These are phyloP conservation scores for Tretioscincus oriximinensis DNA, from an alignment of 2,113 vertebrate species.

Conservation along the genomic window DNA sequence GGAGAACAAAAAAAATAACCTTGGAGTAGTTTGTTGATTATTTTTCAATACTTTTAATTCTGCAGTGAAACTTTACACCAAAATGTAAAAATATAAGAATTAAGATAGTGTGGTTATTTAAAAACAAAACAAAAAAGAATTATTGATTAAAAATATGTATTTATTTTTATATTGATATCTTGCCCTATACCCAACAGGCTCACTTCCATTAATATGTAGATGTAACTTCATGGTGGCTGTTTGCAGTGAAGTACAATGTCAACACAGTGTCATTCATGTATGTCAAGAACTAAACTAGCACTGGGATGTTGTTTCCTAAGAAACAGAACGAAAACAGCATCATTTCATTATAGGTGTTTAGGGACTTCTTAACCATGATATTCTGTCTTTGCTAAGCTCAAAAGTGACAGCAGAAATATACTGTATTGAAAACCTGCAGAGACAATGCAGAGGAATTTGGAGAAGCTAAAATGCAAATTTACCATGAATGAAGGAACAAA, in stretches of 20 bases:
- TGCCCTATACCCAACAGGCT: too few relatives aligned
- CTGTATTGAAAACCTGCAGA: slow-evolving; percentile 63
- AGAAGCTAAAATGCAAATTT: slow-evolving; percentile 57
- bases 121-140: too few relatives aligned
- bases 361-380: slow-evolving; percentile 69
- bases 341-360: slow-evolving; percentile 71
- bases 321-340: slow-evolving; percentile 65
- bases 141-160: too few relatives aligned
- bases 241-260: slow-evolving; percentile 38
- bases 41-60: too few relatives aligned
- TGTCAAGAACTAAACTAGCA: slow-evolving; percentile 53
- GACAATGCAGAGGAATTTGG: slow-evolving; percentile 52
- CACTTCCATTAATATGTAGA: too few relatives aligned
- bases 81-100: too few relatives aligned
- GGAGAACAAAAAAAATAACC: too few relatives aligned
- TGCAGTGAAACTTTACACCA: too few relatives aligned
- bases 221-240: not conserved
- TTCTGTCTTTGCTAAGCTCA: slow-evolving; percentile 64
- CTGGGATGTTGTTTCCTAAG: slow-evolving; percentile 70
- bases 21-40: too few relatives aligned
- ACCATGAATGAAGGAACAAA: not conserved
- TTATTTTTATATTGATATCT: too few relatives aligned
- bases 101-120: too few relatives aligned
- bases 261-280: slow-evolving; percentile 29
- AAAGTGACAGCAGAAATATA: slow-evolving; percentile 69